Evolutionary conservation across 2,113 vertebrate species (phyloP).

Genomic region (Semicossyphus pulcher): DNA sequence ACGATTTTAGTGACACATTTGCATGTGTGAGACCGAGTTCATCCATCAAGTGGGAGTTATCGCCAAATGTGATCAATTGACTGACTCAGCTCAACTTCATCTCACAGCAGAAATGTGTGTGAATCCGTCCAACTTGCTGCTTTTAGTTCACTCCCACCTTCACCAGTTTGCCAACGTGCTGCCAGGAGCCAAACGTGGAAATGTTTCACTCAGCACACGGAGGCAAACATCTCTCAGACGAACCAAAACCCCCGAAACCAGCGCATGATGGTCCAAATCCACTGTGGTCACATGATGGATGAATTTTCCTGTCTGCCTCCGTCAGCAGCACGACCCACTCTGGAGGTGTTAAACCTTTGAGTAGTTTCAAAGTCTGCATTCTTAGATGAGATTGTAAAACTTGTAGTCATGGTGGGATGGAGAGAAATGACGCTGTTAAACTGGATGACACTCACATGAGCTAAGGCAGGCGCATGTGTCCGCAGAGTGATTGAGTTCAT

Average conservation of each 20-base stretch:
- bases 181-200: background rate
- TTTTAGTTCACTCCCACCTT: background rate
- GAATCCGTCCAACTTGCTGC: no score
- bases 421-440: background rate
- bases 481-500: slow-evolving; percentile 17
- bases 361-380: background rate
- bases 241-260: slow-evolving; percentile 5
- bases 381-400: background rate
- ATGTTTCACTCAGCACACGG: background rate
- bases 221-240: background rate
- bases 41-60: background rate
- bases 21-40: no score
- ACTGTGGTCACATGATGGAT: slow-evolving; percentile 14
- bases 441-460: background rate
- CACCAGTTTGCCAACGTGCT: background rate
- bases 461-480: background rate
- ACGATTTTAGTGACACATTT: no score
- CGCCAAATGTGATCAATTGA: background rate
- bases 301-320: background rate
- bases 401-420: background rate
- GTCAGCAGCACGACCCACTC: background rate
- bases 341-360: background rate
- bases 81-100: background rate
- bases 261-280: background rate
- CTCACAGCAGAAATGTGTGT: background rate